Percentiles rank a stretch among this genome's conserved stretches.
Conservation (phyloP, 2,888 invertebrate species). For the Drosophila kambysellisi region DNA sequence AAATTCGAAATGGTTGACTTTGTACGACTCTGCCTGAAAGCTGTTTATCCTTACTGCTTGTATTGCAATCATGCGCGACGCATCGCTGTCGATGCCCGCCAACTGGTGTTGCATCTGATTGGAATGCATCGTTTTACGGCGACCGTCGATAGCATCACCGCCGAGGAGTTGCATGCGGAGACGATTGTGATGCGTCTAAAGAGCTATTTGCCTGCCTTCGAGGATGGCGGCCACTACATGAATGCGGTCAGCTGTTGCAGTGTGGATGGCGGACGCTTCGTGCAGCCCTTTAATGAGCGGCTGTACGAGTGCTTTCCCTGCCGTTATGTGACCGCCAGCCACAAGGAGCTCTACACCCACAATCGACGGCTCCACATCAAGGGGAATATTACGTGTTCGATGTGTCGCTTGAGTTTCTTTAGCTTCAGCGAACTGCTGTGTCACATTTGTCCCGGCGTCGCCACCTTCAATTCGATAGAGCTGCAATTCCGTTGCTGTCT, state of each 20-base stretch:
- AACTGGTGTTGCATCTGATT: slow-evolving; percentile 92
- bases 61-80: slow-evolving; percentile 95
- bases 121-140: slow-evolving; percentile 93
- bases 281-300: slow-evolving; percentile 86
- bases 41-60: slow-evolving; percentile 90
- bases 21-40: slow-evolving; percentile 90
- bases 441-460: slow-evolving; percentile 92
- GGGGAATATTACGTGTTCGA: slow-evolving; percentile 92
- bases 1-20: slow-evolving; percentile 90
- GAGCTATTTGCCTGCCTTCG: slow-evolving; percentile 86
- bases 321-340: slow-evolving; percentile 90
- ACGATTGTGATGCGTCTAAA: slow-evolving; percentile 90
- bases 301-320: slow-evolving; percentile 95
- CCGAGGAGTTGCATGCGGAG: slow-evolving; percentile 90
- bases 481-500: slow-evolving; percentile 93
- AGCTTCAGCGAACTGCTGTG: slow-evolving; percentile 94
- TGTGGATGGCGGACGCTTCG: slow-evolving; percentile 86
- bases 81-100: slow-evolving; percentile 93
- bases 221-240: slow-evolving; percentile 87
- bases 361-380: slow-evolving; percentile 95
- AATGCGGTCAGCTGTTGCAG: slow-evolving; percentile 91
- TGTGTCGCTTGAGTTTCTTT: slow-evolving; percentile 95
- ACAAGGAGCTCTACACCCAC: slow-evolving; percentile 94
- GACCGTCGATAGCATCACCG: slow-evolving; percentile 91
- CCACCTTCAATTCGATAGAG: slow-evolving; percentile 86